Evolutionary conservation across 2,888 invertebrate species (phyloP).

Genomic region (Aphidius colemani): DNA sequence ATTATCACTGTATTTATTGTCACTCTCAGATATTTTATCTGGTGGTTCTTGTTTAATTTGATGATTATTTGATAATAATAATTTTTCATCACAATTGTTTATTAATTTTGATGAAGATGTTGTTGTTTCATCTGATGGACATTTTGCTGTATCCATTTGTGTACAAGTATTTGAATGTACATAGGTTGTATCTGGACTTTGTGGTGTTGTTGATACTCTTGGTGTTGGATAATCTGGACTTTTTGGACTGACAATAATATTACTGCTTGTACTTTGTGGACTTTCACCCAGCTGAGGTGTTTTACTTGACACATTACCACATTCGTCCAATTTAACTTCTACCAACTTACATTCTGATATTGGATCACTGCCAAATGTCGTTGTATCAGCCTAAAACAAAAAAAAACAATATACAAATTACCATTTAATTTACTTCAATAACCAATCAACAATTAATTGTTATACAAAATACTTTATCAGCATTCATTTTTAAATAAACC

Average conservation of each 20-base stretch:
- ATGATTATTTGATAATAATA: neutral
- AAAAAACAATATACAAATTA: conserved; percentile 11
- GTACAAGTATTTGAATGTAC: conserved; percentile 29
- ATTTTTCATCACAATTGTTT: conserved; percentile 1
- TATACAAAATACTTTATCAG: neutral
- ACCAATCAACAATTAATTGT: neutral
- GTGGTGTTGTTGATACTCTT: conserved; percentile 46
- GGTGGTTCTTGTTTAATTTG: conserved; percentile 40
- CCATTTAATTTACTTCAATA: neutral
- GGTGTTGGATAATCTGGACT: conserved; percentile 55
- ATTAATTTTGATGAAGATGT: conserved; percentile 21
- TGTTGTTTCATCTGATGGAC: neutral
- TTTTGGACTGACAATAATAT: conserved; percentile 51
- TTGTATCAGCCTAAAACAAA: conserved; percentile 39
- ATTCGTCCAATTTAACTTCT: conserved; percentile 43
- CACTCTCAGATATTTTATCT: conserved; percentile 27
- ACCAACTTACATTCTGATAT: conserved; percentile 29
- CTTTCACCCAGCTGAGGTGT: conserved; percentile 54
- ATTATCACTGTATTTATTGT: neutral
- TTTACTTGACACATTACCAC: conserved; percentile 48
- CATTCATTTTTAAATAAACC: conserved; percentile 2
- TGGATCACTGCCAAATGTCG: conserved; percentile 36
- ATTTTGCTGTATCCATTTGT: conserved; percentile 41
- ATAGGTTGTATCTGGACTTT: conserved; percentile 44
- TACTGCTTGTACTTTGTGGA: conserved; percentile 47